Base-by-base conservation (phyloP, 2,888 invertebrate genomes). In the Plebejus anna region DNA sequence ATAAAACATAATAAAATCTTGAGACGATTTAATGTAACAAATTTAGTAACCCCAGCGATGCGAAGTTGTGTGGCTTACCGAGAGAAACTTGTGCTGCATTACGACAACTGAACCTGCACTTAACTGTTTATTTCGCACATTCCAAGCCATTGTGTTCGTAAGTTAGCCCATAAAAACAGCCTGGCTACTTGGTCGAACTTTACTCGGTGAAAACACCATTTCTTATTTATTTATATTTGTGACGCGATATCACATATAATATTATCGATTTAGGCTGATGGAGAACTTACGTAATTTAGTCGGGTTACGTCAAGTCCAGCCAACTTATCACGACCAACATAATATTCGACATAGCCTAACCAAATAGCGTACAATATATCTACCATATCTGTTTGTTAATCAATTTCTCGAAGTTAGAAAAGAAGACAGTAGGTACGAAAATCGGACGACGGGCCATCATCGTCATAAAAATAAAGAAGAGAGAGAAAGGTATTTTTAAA, bases 101-200 rank as follows among this genome's bases (percentile, higher is more conserved):
- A 91, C 90, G 87, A 88, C 87, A 88, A 89, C 88, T 86, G 87
- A 90, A 90, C 89, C 89, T 90, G 90, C 89, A 92, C 89, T 91
- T 90, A 90, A 91, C 90, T 91, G 91, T 92, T 92, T 90, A 90
- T 88, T 90, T 89, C 88, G 89, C 90, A 90, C 90, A 89, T 90
- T 90, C 86, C 87, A 86, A 90, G 90, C 86, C 87, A 86, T 86
- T 87, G 86, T 87, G 84, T 84, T 77, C 80, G 77, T 73, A 81
- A 82, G 80, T 81, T 82, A 75, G 77, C 76, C 77, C 80, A 80
- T 82, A 83, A 82, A 82, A 80, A 81, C 79, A 76, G 77, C 75
- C 80, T 22, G 59, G 76, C 42, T 71, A 76, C 76, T 72, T 76
- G 32, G 55, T 51, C 51, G 32, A 55, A 73, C 51, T 55, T 32